Base-by-base conservation (phyloP, 2,113 vertebrate genomes). In the Poicephalus meyeri region DNA sequence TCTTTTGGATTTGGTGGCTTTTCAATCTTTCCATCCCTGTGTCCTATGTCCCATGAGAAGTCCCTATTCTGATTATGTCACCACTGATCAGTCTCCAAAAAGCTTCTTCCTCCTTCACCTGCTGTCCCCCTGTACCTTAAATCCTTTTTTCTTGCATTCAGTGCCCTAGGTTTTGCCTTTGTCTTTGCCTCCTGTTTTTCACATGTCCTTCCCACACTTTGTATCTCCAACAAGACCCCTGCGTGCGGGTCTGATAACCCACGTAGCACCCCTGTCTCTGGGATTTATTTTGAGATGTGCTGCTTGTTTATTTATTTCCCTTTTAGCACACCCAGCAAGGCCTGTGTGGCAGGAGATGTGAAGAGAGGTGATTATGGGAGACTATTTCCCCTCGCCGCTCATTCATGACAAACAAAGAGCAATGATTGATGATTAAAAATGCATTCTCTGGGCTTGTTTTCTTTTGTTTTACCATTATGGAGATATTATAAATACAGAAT, bases 361-460 rank as follows among this genome's bases (percentile, higher is more conserved):
- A 98, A 98, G 97, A 91, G 97, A 97, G 97, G 97, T 98, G 98
- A 98, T 98, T 98, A 98, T 97, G 97, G 98, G 97, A 98, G 98
- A 98, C 98, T 98, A 98, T 97, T 98, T 98, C 97, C 97, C 97
- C 98, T 98, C 58, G 24, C 98, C 46, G 95, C 98, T 98, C 98
- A 98, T 98, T 98, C 98, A 98, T 96, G 97, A 98, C 98, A 98
- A 98, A 98, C 98, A 98, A 98, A 98, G 98, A 98, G 97, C 98
- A 98, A 98, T 98, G 98, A 98, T 98, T 98, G 98, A 98, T 98
- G 98, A 98, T 98, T 98, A 98, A 98, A 98, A 98, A 98, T 98
- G 98, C 98, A 98, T 98, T 98, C 98, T 98, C 98, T 97, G 96
- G 91, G 97, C 98, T 98, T 98, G 98, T 98, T 98, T 98, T 98